A percentile compares a stretch with the other conserved stretches of the same genome.
phyloP scores from a whole-genome alignment of 2,113 vertebrate genomes.

The Clarias magur region DNA sequence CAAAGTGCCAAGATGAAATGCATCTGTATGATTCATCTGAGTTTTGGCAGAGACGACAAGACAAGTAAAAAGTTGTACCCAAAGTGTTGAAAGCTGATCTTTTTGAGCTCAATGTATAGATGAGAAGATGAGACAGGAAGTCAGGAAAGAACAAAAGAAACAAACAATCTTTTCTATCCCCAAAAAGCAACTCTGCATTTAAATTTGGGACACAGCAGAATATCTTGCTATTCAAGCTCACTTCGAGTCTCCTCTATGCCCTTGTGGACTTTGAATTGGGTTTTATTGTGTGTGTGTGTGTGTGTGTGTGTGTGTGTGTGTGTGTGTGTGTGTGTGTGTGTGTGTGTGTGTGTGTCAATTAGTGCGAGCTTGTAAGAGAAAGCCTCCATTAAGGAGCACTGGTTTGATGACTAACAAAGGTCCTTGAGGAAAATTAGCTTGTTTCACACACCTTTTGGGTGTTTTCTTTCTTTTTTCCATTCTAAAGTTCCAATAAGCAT shows the following conservation, averaged over 20 bases:
- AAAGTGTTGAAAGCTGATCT: not conserved
- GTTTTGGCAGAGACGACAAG: not conserved
- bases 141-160: not conserved
- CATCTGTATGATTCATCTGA: not conserved
- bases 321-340: not conserved
- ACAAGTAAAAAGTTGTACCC: not conserved
- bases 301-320: not conserved
- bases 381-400: slow-evolving; percentile 56
- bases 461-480: not conserved
- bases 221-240: not conserved
- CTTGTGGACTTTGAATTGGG: slow-evolving; percentile 17
- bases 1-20: not conserved
- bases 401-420: slow-evolving; percentile 41
- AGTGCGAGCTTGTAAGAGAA: slow-evolving; percentile 53
- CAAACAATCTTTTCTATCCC: not conserved
- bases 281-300: slow-evolving; percentile 26
- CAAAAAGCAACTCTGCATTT: not conserved
- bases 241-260: not conserved
- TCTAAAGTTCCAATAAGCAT: slow-evolving; percentile 43
- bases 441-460: slow-evolving; percentile 25
- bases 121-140: not conserved
- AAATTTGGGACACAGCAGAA: not conserved
- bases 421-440: slow-evolving; percentile 28
- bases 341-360: slow-evolving; percentile 48
- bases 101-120: not conserved